Base-by-base conservation (phyloP, 2,113 vertebrate genomes). In the Riparia riparia region DNA sequence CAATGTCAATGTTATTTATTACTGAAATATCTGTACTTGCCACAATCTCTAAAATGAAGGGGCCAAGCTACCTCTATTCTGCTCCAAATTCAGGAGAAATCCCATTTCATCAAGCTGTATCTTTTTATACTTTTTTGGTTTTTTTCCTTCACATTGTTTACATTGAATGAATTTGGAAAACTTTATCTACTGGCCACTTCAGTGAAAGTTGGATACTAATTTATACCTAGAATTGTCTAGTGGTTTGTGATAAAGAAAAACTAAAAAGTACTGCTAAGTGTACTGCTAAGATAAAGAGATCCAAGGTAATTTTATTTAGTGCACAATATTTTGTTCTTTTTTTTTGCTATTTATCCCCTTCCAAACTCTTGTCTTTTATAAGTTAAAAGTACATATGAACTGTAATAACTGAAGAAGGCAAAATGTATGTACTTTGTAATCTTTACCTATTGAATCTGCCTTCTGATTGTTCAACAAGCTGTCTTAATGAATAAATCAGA, bases 111-210 rank as follows among this genome's bases (percentile, higher is more conserved):
- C 28, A 78, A 57, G 15, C 2, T n/a, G 37, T 84, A 20, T 24
- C 13, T 69, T 80, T 72, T 80, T 32, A 50, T 7, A 74, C 0
- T 3, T 24, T 34, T 9, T 5, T 1, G 0, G 37, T 37, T 1
- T 12, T 31, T 50, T 70, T 21, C 21, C 4, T 70, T 61, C 17
- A 12, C 16, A 44, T 10, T 79, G 22, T 61, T 74, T 89, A 8
- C 7, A 11, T 61, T 61, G 1, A 83, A 51, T 57, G 14, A 21
- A n/a, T 89, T 77, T 9, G 8, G 12, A 28, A 57, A 74, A 60
- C 15, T 82, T 63, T 72, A 60, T 39, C 15, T 72, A 7, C 8
- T 56, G n/a, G 15, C 24, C 14, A 56, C 17, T 76, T 61, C 42
- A 70, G 29, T 83, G 44, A 47, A 77, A 83, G 24, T 54, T 32